Percentiles rank a stretch among this genome's conserved stretches.
These are phyloP conservation scores for Gracilinanus agilis DNA, from an alignment of 2,113 vertebrate genomes.

Conservation along the genomic window DNA sequence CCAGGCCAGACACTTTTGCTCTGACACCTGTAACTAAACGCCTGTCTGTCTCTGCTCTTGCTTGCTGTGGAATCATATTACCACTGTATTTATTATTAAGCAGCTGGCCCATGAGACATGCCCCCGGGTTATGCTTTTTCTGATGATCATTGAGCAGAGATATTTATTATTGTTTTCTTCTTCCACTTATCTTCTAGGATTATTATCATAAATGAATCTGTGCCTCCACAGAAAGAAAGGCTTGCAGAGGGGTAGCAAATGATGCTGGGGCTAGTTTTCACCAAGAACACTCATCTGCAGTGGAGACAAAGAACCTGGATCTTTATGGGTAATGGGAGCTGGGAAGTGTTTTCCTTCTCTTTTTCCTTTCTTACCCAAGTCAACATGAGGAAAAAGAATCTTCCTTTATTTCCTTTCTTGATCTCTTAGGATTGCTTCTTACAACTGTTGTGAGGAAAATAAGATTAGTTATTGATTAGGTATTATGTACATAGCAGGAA, in stretches of 20 bases:
- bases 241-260: constrained; percentile 1
- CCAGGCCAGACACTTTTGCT: not conserved
- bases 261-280: not conserved
- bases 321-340: constrained; percentile 12
- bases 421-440: not conserved
- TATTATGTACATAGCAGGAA: too few relatives aligned
- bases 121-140: constrained; percentile 56
- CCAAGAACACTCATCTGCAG: not conserved
- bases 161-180: constrained; percentile 63
- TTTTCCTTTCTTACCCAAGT: not conserved
- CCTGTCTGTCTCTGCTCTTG: constrained; percentile 30
- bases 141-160: constrained; percentile 27
- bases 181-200: constrained; percentile 53
- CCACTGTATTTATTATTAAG: constrained; percentile 78
- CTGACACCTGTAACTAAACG: constrained; percentile 65
- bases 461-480: too few relatives aligned
- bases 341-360: not conserved
- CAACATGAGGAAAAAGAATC: not conserved
- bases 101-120: constrained; percentile 63
- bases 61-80: constrained; percentile 47
- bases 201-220: constrained; percentile 22
- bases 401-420: not conserved
- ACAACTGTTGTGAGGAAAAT: too few relatives aligned
- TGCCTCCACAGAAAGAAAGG: constrained; percentile 34
- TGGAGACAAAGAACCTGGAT: not conserved